Percentiles rank a stretch among this genome's conserved stretches.
Evolutionary conservation across 2,113 vertebrate species (phyloP).

Genomic region (Stigmatopora nigra): DNA sequence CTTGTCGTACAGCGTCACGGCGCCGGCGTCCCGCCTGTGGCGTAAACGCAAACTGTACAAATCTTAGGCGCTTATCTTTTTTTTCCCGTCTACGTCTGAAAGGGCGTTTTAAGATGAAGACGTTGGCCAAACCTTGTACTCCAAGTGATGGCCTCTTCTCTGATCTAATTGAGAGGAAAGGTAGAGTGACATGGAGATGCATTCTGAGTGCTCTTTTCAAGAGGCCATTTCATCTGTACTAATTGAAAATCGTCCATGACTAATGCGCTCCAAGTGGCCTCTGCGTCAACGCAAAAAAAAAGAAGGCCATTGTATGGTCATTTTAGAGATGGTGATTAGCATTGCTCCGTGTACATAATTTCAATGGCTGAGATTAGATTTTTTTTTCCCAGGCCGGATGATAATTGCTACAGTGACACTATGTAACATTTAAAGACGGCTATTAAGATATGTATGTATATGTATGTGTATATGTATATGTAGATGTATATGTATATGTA

Average conservation of each 20-base stretch:
- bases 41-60: constrained; percentile 55
- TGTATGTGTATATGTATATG: too few relatives aligned
- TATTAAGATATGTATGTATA: too few relatives aligned
- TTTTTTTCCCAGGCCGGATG: constrained; percentile 1
- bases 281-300: constrained; percentile 44
- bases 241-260: constrained; percentile 66
- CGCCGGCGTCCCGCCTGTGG: constrained; percentile 39
- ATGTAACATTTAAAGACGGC: constrained; percentile 11
- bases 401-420: background rate
- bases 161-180: constrained; percentile 46
- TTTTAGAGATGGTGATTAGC: constrained; percentile 43
- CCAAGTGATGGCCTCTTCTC: background rate
- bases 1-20: constrained; percentile 32
- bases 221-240: constrained; percentile 64
- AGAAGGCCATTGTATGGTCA: constrained; percentile 51
- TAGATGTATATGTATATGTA: too few relatives aligned
- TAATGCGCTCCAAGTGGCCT: constrained; percentile 56
- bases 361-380: constrained; percentile 31
- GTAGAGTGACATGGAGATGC: constrained; percentile 38
- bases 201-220: constrained; percentile 62
- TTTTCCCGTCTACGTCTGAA: constrained; percentile 9
- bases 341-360: constrained; percentile 23
- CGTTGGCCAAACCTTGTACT: constrained; percentile 13
- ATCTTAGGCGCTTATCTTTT: constrained; percentile 32
- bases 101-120: constrained; percentile 18